Evolutionary conservation across 2,888 invertebrate genomes (phyloP), one percentile per base, ranked within the genome.

Genomic region (Copidosoma aretas): DNA sequence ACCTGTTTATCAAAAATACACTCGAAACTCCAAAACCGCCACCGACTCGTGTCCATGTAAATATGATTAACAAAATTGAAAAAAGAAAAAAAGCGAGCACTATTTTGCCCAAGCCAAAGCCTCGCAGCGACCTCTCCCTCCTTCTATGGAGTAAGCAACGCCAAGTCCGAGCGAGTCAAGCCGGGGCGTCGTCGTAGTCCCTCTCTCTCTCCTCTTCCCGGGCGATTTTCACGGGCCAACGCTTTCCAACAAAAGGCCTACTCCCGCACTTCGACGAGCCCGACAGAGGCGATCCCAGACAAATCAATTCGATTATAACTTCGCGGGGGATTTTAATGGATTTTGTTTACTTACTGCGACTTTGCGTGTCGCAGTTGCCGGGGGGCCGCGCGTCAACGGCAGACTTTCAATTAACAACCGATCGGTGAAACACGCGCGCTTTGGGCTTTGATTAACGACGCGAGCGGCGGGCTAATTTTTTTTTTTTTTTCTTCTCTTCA

Each of bases 271-370:
- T 46, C 52, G n/a, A 52, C 52, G n/a, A 52, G 52, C 12, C 5
- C 4, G n/a, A n/a, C n/a, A n/a, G n/a, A n/a, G n/a, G 25, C 56
- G 10, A 10, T 24, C 19, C 21, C 21, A 53, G 66, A 67, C 66
- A 54, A 65, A 64, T 64, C 60, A 59, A 70, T 64, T 67, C 43
- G 60, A 67, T 64, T 70, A 70, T 14, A 62, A 64, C 46, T 56
- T 53, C 24, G 41, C 12, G 32, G 32, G 21, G 24, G 22, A 53
- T 53, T 53, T 19, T 3, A 53, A 53, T 32, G 32, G 32, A 32
- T 32, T 32, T 32, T 32, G 32, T 32, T 32, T 32, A 32, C 32
- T 32, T 8, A n/a, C n/a, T n/a, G 32, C 32, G 32, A 32, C 4
- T 32, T 32, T 32, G 32, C 32, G 32, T 8, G 32, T 32, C 8